Base-by-base conservation (phyloP, 2,797 vertebrate species). In the Amazona ochrocephala region DNA sequence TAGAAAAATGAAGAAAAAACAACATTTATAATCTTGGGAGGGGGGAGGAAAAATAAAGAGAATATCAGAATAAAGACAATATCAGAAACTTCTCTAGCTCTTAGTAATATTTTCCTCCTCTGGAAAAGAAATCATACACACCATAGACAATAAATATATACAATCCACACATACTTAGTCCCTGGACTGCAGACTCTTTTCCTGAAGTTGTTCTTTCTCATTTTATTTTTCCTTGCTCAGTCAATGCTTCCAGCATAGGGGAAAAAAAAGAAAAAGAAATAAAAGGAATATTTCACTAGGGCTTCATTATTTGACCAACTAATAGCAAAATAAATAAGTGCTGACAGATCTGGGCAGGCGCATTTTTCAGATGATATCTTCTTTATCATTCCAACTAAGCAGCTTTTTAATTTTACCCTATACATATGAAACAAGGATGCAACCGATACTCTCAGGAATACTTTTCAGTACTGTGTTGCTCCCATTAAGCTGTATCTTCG, bases 301-400 rank as follows among this genome's bases (percentile, higher is more conserved):
- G 30, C 9, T 71, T 93, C 45, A 21, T 91, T 87, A 89, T 85
- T 87, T 74, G 62, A 77, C 22, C 45, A 92, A 61, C 26, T 74
- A 77, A 85, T 80, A 89, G 51, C 47, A 85, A 91, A 89, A 87
- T 29, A 58, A 94, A 75, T 87, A n/a, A 68, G 41, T 83, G 21
- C 9, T 82, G 47, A 74, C 48, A 79, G 48, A 90, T 64, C 48
- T 60, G 26, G 10, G 26, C 82, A 26, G 74, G 18, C 42, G 27
- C 4, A 58, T 58, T 87, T 89, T 85, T 83, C 34, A 92, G 51
- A 64, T 64, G 9, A 61, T 56, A 3, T 71, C 61, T 62, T 76
- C 60, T 87, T 94, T 89, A 77, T 68, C 32, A 41, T 77, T 91
- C 8, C 29, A 44, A 29, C 13, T 44, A 80, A 83, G 50, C 42